Evolutionary conservation across 1,140 invertebrate species (phyloP).

Genomic region (Mesaphorura yosii): DNA sequence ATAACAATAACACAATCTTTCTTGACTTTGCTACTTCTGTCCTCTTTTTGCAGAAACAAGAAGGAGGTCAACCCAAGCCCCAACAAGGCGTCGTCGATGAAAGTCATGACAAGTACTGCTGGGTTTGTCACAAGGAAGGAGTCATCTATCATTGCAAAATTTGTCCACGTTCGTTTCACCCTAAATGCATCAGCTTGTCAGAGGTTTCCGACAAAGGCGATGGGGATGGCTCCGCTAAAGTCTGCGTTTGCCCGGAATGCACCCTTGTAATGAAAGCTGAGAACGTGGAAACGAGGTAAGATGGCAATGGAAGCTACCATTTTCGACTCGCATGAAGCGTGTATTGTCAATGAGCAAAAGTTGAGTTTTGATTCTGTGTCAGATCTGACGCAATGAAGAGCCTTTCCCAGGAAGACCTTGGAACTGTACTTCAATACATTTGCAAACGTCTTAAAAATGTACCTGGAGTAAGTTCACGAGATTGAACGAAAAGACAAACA

Average conservation of each 20-base stretch:
- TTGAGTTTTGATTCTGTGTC: too few relatives aligned
- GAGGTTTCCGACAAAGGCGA: slow-evolving; percentile 40
- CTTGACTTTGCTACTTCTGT: too few relatives aligned
- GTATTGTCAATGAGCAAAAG: too few relatives aligned
- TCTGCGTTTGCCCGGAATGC: slow-evolving; percentile 87
- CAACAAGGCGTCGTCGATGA: too few relatives aligned
- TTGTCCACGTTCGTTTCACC: slow-evolving; percentile 75
- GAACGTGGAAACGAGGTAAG: slow-evolving; percentile 49
- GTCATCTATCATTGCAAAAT: slow-evolving; percentile 56
- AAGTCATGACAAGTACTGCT: slow-evolving; percentile 77
- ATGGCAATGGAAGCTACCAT: too few relatives aligned
- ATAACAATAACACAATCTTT: too few relatives aligned
- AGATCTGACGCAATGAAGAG: slow-evolving; percentile 58
- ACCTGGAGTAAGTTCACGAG: slow-evolving; percentile 50
- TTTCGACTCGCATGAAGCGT: too few relatives aligned
- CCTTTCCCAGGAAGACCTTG: slow-evolving; percentile 57
- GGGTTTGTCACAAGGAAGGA: slow-evolving; percentile 67
- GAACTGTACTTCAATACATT: slow-evolving; percentile 59
- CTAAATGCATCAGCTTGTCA: slow-evolving; percentile 50
- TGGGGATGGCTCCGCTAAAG: slow-evolving; percentile 43
- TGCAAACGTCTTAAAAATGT: slow-evolving; percentile 58
- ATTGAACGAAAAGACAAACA: neutral
- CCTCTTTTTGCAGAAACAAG: too few relatives aligned
- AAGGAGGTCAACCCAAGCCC: too few relatives aligned
- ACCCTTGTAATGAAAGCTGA: slow-evolving; percentile 63